These are phyloP conservation scores for Sericinus montela DNA, from an alignment of 2,888 invertebrate genomes.

Conservation along the genomic window DNA sequence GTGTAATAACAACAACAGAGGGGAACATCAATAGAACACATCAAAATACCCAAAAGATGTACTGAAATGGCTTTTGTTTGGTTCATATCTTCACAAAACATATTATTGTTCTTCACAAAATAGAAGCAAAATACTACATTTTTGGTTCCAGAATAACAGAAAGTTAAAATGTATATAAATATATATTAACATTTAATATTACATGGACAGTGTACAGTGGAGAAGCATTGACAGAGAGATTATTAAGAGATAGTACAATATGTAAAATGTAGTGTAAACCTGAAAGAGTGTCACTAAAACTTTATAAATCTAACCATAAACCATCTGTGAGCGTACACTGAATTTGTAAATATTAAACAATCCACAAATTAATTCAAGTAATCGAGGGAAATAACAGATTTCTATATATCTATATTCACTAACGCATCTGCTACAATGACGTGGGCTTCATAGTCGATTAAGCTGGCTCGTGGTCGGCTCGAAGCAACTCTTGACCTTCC, in stretches of 20 bases:
- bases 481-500: constrained; percentile 81
- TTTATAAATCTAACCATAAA: neutral
- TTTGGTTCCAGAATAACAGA: no score
- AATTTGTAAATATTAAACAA: neutral
- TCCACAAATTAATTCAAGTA: neutral
- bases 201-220: neutral
- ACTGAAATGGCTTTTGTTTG: no score
- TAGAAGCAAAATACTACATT: no score
- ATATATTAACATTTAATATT: no score
- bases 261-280: neutral
- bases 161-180: no score
- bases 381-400: constrained; percentile 4
- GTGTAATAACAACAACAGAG: no score
- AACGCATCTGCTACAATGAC: neutral
- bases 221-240: neutral
- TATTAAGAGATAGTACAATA: neutral
- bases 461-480: constrained; percentile 31
- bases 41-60: no score
- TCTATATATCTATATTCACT: constrained; percentile 3
- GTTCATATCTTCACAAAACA: no score
- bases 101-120: no score
- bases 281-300: neutral
- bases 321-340: neutral
- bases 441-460: constrained; percentile 9
- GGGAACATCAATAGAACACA: no score